Conservation (phyloP, 2,888 invertebrate species). For the Hemicrepidius hirtus region DNA sequence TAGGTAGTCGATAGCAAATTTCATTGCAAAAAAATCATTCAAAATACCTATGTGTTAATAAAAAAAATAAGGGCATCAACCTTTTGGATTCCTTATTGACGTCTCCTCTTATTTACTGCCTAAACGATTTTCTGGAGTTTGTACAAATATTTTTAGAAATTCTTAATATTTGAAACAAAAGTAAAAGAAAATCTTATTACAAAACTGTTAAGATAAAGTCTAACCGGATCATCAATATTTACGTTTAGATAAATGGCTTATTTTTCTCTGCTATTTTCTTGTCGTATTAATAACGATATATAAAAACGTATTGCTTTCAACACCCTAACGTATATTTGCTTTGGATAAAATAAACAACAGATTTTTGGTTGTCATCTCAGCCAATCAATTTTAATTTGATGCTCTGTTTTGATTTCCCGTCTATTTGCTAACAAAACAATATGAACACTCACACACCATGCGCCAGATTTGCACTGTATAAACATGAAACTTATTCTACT, state of each 20-base stretch:
- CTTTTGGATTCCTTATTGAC: no score
- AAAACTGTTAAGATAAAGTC: neutral
- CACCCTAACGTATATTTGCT: conserved; percentile 10
- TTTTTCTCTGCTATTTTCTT: conserved; percentile 4
- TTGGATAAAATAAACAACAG: conserved; percentile 22
- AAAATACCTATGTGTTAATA: no score
- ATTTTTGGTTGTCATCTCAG: neutral
- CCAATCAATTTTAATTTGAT: conserved; percentile 27
- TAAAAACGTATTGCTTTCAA: conserved; percentile 21
- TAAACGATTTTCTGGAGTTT: no score
- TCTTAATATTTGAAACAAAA: neutral
- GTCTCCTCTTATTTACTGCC: no score
- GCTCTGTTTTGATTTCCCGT: conserved; percentile 18
- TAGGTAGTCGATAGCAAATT: no score
- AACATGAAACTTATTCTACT: conserved; percentile 7
- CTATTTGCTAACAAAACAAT: conserved; percentile 22
- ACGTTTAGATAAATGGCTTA: conserved; percentile 1
- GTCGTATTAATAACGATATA: conserved; percentile 21
- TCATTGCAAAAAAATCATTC: no score
- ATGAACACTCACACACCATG: neutral
- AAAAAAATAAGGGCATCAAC: no score
- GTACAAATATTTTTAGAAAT: neutral
- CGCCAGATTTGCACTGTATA: neutral
- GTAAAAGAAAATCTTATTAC: conserved; percentile 7
- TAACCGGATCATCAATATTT: conserved; percentile 12